phyloP scores from a whole-genome alignment of 2,888 invertebrate genomes.

The Eristalis arbustorum region DNA sequence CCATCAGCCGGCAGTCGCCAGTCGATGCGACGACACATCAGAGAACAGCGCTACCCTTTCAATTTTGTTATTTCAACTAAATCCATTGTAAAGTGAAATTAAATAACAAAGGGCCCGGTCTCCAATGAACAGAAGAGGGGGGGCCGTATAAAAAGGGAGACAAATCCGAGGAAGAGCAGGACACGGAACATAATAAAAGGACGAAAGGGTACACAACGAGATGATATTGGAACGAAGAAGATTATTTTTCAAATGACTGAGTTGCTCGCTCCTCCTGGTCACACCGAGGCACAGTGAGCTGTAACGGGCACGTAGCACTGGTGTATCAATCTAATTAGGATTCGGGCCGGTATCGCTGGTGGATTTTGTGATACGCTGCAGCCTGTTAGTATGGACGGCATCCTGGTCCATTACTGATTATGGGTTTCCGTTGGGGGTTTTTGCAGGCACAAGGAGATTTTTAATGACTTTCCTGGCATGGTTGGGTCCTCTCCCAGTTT shows the following conservation, averaged over 20 bases:
- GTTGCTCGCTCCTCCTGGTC: constrained; percentile 9
- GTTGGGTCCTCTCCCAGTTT: neutral
- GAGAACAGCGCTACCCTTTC: constrained; percentile 64
- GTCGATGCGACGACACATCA: constrained; percentile 51
- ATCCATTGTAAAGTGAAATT: constrained; percentile 59
- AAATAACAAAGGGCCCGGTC: constrained; percentile 29
- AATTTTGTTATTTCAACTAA: constrained; percentile 67
- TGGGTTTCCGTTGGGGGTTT: constrained; percentile 40
- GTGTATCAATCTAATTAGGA: constrained; percentile 62
- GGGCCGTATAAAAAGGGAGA: constrained; percentile 16
- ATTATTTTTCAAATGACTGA: constrained; percentile 56
- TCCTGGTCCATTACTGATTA: constrained; percentile 48
- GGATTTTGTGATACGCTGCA: constrained; percentile 23
- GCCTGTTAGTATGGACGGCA: constrained; percentile 18
- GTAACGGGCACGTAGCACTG: constrained; percentile 24
- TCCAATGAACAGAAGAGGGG: neutral
- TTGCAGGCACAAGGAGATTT: constrained; percentile 44
- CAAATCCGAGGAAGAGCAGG: constrained; percentile 8
- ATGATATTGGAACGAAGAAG: constrained; percentile 33
- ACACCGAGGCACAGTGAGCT: neutral
- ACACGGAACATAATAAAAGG: constrained; percentile 40
- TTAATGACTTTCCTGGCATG: constrained; percentile 51
- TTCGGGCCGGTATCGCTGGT: constrained; percentile 13
- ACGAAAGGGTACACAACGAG: constrained; percentile 21
- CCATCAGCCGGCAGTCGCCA: constrained; percentile 8